Evolutionary conservation across 2,113 vertebrate genomes (phyloP).

Genomic region (Campylomormyrus tamandua): DNA sequence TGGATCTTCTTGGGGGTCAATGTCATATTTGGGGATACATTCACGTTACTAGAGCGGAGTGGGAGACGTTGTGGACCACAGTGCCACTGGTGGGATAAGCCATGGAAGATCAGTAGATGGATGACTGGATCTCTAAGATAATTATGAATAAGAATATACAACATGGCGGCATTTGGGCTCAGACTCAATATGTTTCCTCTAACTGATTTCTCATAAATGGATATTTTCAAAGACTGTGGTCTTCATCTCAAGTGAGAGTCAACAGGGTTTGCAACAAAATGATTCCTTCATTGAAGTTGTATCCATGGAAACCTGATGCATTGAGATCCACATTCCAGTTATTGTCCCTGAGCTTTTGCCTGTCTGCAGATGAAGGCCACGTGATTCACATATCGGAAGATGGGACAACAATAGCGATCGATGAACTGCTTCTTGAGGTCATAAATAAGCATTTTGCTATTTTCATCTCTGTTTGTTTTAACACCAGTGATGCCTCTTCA

Average conservation of each 20-base stretch:
- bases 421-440: background rate
- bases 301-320: constrained; percentile 9
- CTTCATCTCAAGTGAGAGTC: background rate
- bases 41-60: background rate
- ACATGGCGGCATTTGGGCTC: background rate
- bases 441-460: background rate
- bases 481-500: background rate
- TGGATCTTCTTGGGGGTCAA: background rate
- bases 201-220: background rate
- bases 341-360: background rate
- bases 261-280: background rate
- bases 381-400: background rate
- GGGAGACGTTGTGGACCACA: background rate
- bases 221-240: background rate
- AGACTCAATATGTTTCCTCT: background rate
- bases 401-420: background rate
- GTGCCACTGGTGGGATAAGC: constrained; percentile 7
- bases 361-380: background rate
- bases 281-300: background rate
- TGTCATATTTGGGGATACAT: background rate
- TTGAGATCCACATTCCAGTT: background rate
- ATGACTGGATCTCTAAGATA: background rate
- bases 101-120: background rate
- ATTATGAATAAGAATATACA: background rate
- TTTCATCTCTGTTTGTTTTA: background rate